A percentile compares a stretch with the other conserved stretches of the same genome.
phyloP scores from a whole-genome alignment of 2,113 vertebrate genomes.

The Tapirus terrestris region DNA sequence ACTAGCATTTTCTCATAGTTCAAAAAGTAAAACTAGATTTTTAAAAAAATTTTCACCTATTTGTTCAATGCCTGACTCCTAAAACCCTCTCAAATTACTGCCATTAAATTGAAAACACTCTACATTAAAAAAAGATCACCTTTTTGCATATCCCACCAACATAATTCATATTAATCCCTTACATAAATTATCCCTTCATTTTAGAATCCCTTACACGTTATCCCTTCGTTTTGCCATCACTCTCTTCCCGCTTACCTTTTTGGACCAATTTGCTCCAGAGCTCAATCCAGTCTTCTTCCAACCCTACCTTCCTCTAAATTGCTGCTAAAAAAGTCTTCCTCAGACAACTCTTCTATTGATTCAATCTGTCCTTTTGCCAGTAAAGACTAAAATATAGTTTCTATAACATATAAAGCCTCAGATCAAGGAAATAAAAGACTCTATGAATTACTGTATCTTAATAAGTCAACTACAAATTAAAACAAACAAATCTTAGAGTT shows the following conservation, averaged over 20 bases:
- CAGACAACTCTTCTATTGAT: neutral
- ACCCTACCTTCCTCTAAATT: neutral
- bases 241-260: neutral
- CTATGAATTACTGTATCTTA: neutral
- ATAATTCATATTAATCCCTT: neutral
- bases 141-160: conserved; percentile 10
- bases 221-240: neutral
- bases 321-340: conserved; percentile 37
- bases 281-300: conserved; percentile 24
- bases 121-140: neutral
- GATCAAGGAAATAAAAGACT: neutral
- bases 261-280: neutral
- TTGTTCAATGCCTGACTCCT: neutral
- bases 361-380: conserved; percentile 36
- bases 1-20: conserved; percentile 10
- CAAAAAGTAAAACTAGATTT: conserved; percentile 27
- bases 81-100: conserved; percentile 21
- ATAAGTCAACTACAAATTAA: neutral
- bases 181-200: neutral
- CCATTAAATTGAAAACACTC: conserved; percentile 23
- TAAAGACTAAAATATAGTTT: neutral
- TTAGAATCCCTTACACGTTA: neutral
- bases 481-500: conserved; percentile 41
- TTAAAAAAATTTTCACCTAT: neutral
- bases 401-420: neutral